Conservation (phyloP, 1,140 invertebrate genomes). For the Zophobas morio region DNA sequence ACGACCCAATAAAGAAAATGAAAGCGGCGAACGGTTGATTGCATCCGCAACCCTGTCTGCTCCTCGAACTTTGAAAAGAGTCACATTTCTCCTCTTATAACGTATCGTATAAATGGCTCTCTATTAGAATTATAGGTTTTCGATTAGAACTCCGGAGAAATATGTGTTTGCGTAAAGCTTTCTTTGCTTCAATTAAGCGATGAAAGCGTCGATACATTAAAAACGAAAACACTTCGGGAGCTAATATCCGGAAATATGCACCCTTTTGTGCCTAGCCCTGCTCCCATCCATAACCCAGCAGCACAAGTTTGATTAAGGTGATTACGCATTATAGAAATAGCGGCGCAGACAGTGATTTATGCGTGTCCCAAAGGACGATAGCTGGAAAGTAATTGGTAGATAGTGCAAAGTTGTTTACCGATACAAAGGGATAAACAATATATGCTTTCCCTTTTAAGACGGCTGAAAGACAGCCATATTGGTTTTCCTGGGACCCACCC, state of each 20-base stretch:
- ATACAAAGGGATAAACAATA: conserved; percentile 43
- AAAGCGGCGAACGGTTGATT: conserved; percentile 52
- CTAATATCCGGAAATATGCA: conserved; percentile 25
- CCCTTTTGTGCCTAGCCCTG: conserved; percentile 22
- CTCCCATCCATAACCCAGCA: conserved; percentile 16
- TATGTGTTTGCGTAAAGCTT: conserved; percentile 13
- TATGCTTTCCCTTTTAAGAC: conserved; percentile 41
- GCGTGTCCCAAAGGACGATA: conserved; percentile 15
- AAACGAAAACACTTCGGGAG: conserved; percentile 6
- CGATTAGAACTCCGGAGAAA: conserved; percentile 21
- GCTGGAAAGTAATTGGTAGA: conserved; percentile 33
- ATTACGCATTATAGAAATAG: conserved; percentile 26
- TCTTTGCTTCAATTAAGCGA: conserved; percentile 27
- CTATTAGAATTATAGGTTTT: conserved; percentile 43
- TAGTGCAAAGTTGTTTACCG: conserved; percentile 34
- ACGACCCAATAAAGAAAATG: conserved; percentile 48
- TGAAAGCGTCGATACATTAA: conserved; percentile 36
- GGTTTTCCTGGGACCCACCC: conserved; percentile 33
- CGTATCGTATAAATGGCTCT: conserved; percentile 28
- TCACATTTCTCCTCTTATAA: conserved; percentile 8
- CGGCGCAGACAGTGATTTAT: conserved; percentile 32
- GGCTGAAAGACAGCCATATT: conserved; percentile 39
- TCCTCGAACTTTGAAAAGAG: neutral
- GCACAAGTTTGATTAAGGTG: conserved; percentile 38
- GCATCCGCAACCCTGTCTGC: conserved; percentile 39